Conservation (phyloP, 2,113 vertebrate species). For the Ceyx cyanopectus region DNA sequence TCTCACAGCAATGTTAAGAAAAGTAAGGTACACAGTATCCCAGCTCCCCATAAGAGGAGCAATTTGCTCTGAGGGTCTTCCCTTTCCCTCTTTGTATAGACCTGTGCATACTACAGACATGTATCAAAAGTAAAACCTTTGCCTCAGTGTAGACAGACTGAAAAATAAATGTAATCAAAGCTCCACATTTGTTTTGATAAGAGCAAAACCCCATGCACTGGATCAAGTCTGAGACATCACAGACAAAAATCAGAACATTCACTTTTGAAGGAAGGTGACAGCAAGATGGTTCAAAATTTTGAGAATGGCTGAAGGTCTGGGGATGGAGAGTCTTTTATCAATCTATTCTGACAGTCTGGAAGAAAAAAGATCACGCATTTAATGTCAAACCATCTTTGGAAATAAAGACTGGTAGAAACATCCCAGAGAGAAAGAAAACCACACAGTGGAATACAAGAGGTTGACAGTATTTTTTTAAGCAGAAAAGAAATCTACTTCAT, state of each 20-base stretch:
- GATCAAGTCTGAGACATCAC: neutral
- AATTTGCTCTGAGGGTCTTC: neutral
- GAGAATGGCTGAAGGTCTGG: neutral
- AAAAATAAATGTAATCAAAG: neutral
- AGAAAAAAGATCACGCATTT: neutral
- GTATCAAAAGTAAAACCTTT: neutral
- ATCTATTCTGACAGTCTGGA: neutral
- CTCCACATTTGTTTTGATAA: neutral
- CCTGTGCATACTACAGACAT: accelerated
- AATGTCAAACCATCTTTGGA: neutral
- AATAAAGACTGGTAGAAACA: neutral
- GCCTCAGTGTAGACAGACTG: neutral
- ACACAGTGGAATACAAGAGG: neutral
- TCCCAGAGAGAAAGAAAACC: neutral
- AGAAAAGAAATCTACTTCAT: neutral
- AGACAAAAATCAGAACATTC: neutral
- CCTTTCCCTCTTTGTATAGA: neutral
- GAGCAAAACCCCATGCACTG: neutral
- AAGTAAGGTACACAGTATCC: neutral
- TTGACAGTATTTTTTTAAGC: neutral
- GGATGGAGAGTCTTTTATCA: neutral
- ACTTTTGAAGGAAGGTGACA: neutral
- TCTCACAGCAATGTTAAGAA: neutral
- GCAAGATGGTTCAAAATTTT: neutral
- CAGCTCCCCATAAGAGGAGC: neutral